These are phyloP conservation scores for Sebastes minor DNA, from an alignment of 2,797 vertebrate species.

Conservation along the genomic window DNA sequence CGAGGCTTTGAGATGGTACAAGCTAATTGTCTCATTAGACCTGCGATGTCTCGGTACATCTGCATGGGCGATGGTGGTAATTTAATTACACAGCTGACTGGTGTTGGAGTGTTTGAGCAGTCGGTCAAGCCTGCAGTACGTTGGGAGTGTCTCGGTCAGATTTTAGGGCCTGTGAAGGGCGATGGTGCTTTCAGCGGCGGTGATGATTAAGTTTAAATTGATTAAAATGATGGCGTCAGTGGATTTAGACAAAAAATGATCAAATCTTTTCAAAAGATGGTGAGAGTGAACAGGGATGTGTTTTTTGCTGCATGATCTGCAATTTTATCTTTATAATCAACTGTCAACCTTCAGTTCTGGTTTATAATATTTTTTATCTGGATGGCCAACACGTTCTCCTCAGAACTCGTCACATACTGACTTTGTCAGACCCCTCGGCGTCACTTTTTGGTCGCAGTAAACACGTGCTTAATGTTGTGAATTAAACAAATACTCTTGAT, in stretches of 20 bases:
- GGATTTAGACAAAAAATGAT: not conserved
- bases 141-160: not conserved
- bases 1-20: conserved; percentile 38
- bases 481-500: too few relatives aligned
- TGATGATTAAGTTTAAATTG: not conserved
- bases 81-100: conserved; percentile 53
- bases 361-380: too few relatives aligned
- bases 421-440: too few relatives aligned
- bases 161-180: conserved; percentile 36
- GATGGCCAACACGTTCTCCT: too few relatives aligned
- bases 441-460: too few relatives aligned
- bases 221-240: not conserved
- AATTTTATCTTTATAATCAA: too few relatives aligned
- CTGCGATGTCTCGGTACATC: conserved; percentile 44
- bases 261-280: not conserved
- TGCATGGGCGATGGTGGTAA: conserved; percentile 31
- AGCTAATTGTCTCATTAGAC: conserved; percentile 63
- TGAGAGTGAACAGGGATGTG: not conserved
- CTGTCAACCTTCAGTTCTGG: not conserved
- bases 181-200: not conserved
- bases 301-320: too few relatives aligned
- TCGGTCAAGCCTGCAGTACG: not conserved
- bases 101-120: conserved; percentile 11
- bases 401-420: too few relatives aligned
- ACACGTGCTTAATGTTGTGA: too few relatives aligned